Conservation (phyloP, 2,113 vertebrate genomes). For the Electrona antarctica region DNA sequence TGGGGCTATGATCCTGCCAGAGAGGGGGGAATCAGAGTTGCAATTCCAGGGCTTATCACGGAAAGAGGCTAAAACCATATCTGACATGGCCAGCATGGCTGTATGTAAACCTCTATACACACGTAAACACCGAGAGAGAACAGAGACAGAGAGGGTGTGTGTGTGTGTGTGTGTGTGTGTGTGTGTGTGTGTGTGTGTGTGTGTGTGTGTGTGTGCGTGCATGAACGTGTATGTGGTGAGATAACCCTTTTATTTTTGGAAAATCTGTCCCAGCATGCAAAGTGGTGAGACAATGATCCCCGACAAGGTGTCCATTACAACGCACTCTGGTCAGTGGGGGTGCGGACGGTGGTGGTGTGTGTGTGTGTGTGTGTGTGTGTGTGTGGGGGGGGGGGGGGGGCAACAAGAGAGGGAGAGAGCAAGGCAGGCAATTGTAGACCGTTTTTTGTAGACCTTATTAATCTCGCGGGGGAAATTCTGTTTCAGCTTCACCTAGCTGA, state of each 20-base stretch:
- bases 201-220: slow-evolving; percentile 4
- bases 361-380: too few species aligned
- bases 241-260: slow-evolving; percentile 71
- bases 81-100: slow-evolving; percentile 62
- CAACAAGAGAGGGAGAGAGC: slow-evolving; percentile 13
- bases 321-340: slow-evolving; percentile 23
- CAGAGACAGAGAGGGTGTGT: slow-evolving; percentile 1
- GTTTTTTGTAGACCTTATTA: too few species aligned
- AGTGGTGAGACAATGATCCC: slow-evolving; percentile 57
- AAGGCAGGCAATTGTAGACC: background rate
- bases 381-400: slow-evolving; percentile 1
- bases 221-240: slow-evolving; percentile 33
- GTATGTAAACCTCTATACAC: slow-evolving; percentile 53
- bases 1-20: slow-evolving; percentile 67
- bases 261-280: slow-evolving; percentile 64
- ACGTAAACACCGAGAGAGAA: background rate
- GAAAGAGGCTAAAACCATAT: slow-evolving; percentile 76
- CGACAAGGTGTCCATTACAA: slow-evolving; percentile 63
- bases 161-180: background rate
- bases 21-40: slow-evolving; percentile 69
- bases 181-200: background rate
- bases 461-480: background rate
- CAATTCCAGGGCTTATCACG: slow-evolving; percentile 71
- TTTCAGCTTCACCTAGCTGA: too few species aligned
- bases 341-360: background rate